These are phyloP conservation scores for Lepisosteus oculatus DNA, from an alignment of 2,113 vertebrate species.

Conservation along the genomic window DNA sequence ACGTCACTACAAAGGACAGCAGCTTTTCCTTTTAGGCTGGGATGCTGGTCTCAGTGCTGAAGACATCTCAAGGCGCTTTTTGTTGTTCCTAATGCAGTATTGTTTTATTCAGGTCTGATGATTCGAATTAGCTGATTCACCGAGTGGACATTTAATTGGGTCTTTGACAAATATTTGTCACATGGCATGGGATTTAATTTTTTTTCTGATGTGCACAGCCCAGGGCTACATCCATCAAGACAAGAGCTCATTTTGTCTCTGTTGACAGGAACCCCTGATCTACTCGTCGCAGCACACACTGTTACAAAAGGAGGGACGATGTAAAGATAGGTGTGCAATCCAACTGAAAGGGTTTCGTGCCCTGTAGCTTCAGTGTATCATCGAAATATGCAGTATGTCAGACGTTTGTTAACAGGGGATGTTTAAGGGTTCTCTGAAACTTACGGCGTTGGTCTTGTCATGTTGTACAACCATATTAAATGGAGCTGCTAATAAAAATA, in stretches of 20 bases:
- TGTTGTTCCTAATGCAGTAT: not conserved
- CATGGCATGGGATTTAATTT: slow-evolving; percentile 57
- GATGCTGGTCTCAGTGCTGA: slow-evolving; percentile 1
- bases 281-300: slow-evolving; percentile 61
- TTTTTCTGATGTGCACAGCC: slow-evolving; percentile 64
- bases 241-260: slow-evolving; percentile 56
- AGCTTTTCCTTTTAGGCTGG: slow-evolving; percentile 49
- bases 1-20: slow-evolving; percentile 61
- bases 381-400: no score
- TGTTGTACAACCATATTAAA: no score
- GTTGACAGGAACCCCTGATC: slow-evolving; percentile 60
- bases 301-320: slow-evolving; percentile 63
- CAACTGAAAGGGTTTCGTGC: no score
- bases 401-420: no score
- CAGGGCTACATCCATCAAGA: slow-evolving; percentile 61
- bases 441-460: no score
- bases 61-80: slow-evolving; percentile 12
- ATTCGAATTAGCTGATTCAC: slow-evolving; percentile 39
- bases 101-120: slow-evolving; percentile 39
- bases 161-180: slow-evolving; percentile 77
- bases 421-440: no score
- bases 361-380: no score
- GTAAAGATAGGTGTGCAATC: slow-evolving; percentile 47
- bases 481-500: no score
- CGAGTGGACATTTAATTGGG: slow-evolving; percentile 60